phyloP scores from a whole-genome alignment of 2,113 vertebrate genomes.

The Fulica atra region DNA sequence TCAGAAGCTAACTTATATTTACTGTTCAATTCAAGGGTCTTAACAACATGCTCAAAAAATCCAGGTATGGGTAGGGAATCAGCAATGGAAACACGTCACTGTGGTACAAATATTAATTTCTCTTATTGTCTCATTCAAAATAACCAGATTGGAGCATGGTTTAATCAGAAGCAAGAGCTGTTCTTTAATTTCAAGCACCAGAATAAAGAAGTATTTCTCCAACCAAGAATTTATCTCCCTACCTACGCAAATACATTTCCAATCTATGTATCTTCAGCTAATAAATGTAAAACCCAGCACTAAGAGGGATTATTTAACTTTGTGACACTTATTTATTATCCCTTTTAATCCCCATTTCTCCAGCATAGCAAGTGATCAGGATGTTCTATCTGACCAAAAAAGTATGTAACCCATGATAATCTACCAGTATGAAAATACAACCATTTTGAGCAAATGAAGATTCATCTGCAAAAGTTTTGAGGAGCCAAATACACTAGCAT shows the following conservation, averaged over 20 bases:
- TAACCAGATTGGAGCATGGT: background rate
- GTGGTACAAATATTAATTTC: background rate
- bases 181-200: background rate
- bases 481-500: background rate
- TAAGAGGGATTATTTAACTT: background rate
- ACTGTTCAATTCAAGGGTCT: background rate
- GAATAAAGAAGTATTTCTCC: background rate
- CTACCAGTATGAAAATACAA: background rate
- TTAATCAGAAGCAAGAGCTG: background rate
- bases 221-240: background rate
- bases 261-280: background rate
- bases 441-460: background rate
- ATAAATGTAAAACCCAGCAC: background rate
- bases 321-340: background rate
- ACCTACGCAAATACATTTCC: background rate
- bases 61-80: background rate
- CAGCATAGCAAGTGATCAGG: background rate
- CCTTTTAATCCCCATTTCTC: background rate
- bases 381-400: background rate
- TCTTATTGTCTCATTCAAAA: background rate
- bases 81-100: rapidly evolving
- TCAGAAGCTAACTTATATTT: background rate
- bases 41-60: background rate
- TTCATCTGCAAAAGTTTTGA: background rate
- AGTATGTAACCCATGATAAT: background rate